These are phyloP conservation scores for Conger conger DNA, from an alignment of 2,113 vertebrate genomes.

Conservation along the genomic window DNA sequence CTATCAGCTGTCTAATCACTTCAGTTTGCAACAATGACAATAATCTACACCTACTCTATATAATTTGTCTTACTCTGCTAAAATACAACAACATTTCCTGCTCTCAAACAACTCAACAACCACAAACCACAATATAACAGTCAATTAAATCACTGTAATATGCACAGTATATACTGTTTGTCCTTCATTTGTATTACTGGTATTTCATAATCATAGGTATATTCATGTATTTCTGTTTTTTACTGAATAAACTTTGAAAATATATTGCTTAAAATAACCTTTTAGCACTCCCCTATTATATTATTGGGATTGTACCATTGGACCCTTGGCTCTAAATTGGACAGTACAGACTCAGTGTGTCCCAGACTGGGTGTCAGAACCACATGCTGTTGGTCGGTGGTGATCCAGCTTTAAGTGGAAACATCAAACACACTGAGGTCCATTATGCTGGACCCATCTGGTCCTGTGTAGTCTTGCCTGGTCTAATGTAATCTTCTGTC, in stretches of 20 bases:
- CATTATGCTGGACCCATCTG: background rate
- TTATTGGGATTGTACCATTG: background rate
- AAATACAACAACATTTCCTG: background rate
- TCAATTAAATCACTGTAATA: background rate
- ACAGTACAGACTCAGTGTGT: background rate
- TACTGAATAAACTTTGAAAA: background rate
- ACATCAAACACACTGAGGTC: slow-evolving; percentile 11
- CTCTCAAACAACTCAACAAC: background rate
- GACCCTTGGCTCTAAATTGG: background rate
- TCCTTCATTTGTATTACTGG: background rate
- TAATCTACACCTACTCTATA: background rate
- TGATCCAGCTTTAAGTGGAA: slow-evolving; percentile 23
- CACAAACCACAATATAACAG: background rate
- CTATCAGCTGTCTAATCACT: background rate
- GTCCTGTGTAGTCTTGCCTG: background rate
- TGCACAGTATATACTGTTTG: background rate
- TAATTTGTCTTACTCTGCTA: background rate
- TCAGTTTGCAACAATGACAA: background rate
- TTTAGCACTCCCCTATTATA: background rate
- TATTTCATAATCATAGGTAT: background rate
- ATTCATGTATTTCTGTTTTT: background rate
- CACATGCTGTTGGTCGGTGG: background rate
- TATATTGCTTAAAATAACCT: background rate
- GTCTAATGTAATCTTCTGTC: slow-evolving; percentile 35
- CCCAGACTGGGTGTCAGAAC: background rate